Evolutionary conservation across 2,113 vertebrate species (phyloP), one percentile per base, ranked within the genome.

Genomic region (Steatornis caripensis): DNA sequence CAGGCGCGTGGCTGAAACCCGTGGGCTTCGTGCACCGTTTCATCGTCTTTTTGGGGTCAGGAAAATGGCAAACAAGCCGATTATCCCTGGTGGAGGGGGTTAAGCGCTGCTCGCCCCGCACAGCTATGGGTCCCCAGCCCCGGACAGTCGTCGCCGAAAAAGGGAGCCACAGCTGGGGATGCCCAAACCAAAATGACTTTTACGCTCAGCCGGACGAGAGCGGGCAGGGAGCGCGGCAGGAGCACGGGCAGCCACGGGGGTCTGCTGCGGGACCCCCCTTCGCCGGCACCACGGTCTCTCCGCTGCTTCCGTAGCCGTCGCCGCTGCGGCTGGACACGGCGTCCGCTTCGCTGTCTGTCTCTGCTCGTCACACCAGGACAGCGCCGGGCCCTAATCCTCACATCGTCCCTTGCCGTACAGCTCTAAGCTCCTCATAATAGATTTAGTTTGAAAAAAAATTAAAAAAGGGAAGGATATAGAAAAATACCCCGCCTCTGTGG

Each of bases 31-130:
- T 65, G 94, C 94, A 58, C 77, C 49, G 82, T 96, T 92, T 91
- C 91, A 58, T 90, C 94, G 96, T 90, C 87, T 96, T 95, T 95
- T 93, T 45, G 65, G 90, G 94, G 96, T 96, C 95, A 90, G 90
- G 83, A 29, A 93, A 86, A 87, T 26, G 74, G 84, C 2, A 93
- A 82, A 84, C 83, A 78, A 76, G 93, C 26, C 94, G 75, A 96
- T 97, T 96, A 89, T 78, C 89, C 93, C 65, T 91, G 89, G 91
- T 39, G n/a, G 94, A 68, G 91, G 92, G 95, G 82, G 95, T 90
- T 82, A 93, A 97, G 82, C 10, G 91, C 92, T 90, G 45, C 64
- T 69, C 48, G 34, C 80, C 93, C 91, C 11, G 36, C 74, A 7
- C 95, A 6, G 69, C 48, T 13, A 24, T n/a, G 61, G 37, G 21